Percentiles rank a stretch among this genome's conserved stretches.
Conservation (phyloP, 2,888 invertebrate species). For the Heliconius ethilla region DNA sequence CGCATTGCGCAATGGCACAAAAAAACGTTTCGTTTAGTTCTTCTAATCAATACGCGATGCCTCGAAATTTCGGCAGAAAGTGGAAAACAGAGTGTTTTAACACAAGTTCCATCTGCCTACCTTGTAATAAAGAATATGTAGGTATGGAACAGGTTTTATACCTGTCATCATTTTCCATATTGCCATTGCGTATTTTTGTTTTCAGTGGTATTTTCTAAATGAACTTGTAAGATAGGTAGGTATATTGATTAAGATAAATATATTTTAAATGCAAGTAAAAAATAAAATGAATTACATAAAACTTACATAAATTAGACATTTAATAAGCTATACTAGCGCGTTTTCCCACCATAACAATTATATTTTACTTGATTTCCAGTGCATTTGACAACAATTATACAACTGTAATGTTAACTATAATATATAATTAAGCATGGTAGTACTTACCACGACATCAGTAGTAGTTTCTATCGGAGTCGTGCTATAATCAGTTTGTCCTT, state of each 20-base stretch:
- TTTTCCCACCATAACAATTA: background rate
- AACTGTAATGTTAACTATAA: background rate
- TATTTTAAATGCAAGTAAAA: too few species aligned
- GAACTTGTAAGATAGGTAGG: background rate
- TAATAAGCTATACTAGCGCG: background rate
- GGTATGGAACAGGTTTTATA: too few species aligned
- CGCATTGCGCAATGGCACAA: too few species aligned
- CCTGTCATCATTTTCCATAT: too few species aligned
- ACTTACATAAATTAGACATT: background rate
- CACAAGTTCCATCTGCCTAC: too few species aligned
- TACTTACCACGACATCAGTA: conserved; percentile 12
- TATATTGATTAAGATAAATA: too few species aligned
- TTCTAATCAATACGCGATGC: too few species aligned
- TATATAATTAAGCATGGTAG: background rate
- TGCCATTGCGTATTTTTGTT: too few species aligned
- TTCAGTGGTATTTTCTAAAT: background rate
- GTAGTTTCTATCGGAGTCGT: conserved; percentile 12
- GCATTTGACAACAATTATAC: background rate
- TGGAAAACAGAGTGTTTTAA: too few species aligned
- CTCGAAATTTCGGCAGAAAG: too few species aligned
- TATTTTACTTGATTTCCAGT: background rate
- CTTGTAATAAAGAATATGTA: background rate
- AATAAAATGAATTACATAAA: too few species aligned
- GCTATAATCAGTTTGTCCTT: conserved; percentile 7
- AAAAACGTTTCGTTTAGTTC: too few species aligned